A percentile compares a stretch with the other conserved stretches of the same genome.
Evolutionary conservation across 2,888 invertebrate genomes (phyloP).

Genomic region (Limnephilus rhombicus): DNA sequence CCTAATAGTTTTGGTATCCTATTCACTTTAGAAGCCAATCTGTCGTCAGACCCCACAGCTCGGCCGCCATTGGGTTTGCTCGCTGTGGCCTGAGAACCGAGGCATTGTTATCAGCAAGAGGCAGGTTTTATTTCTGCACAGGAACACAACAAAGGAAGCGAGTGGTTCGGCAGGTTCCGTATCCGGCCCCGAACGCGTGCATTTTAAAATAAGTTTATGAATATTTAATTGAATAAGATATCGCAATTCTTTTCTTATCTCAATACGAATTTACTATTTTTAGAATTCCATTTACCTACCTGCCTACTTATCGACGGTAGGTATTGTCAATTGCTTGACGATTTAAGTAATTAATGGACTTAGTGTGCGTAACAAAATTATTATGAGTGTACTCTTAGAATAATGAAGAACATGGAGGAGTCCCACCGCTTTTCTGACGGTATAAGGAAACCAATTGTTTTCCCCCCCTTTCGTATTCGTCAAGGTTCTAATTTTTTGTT

Average conservation of each 20-base stretch:
- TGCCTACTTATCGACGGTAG: background rate
- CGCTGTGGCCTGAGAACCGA: conserved; percentile 30
- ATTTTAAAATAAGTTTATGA: background rate
- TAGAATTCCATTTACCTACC: background rate
- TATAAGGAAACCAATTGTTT: too few species aligned
- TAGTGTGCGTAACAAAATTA: too few species aligned
- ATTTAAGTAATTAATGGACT: too few species aligned
- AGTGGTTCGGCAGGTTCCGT: conserved; percentile 45
- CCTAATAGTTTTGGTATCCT: background rate
- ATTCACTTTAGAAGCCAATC: background rate
- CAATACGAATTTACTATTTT: background rate
- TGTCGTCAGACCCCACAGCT: background rate
- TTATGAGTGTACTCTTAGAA: too few species aligned
- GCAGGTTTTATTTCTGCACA: conserved; percentile 39
- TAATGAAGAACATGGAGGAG: too few species aligned
- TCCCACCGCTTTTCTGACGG: too few species aligned
- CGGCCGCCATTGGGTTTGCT: conserved; percentile 39
- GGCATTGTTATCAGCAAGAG: conserved; percentile 51
- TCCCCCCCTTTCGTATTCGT: too few species aligned
- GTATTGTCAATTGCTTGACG: background rate
- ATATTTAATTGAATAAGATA: background rate
- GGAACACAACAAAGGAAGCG: conserved; percentile 26
- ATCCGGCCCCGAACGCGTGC: background rate
- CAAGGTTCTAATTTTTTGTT: too few species aligned
- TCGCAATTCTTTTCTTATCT: background rate